Conservation (phyloP, 1,140 invertebrate species). For the Drosophila subobscura region DNA sequence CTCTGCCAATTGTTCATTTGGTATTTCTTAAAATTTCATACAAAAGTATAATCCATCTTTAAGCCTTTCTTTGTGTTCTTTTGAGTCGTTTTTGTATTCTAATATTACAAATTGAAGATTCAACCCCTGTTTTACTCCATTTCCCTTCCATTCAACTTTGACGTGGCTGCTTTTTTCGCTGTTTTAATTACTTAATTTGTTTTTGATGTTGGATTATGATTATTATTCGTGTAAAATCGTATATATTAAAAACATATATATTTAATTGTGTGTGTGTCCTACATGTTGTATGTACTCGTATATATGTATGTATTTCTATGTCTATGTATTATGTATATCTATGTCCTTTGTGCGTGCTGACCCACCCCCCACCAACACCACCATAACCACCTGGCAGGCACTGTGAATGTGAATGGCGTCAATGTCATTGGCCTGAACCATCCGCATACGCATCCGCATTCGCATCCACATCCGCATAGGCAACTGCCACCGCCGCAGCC, state of each 20-base stretch:
- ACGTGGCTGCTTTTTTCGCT: slow-evolving; percentile 22
- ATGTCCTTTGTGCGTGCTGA: slow-evolving; percentile 41
- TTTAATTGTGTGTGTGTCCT: slow-evolving; percentile 42
- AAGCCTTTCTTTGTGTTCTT: neutral
- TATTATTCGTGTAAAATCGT: slow-evolving; percentile 8
- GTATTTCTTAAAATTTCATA: too few relatives aligned
- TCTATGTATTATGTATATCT: slow-evolving; percentile 45
- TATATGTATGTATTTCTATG: slow-evolving; percentile 47
- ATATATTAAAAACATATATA: neutral
- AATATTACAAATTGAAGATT: neutral
- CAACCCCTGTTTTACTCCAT: neutral
- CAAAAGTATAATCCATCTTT: too few relatives aligned
- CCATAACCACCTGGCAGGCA: slow-evolving; percentile 72
- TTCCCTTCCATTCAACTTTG: neutral
- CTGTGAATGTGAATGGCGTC: slow-evolving; percentile 86
- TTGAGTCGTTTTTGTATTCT: neutral
- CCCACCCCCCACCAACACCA: too few relatives aligned
- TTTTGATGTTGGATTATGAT: slow-evolving; percentile 37
- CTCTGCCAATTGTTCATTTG: too few relatives aligned
- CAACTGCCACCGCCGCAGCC: neutral
- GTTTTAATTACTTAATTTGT: slow-evolving; percentile 23
- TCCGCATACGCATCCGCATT: slow-evolving; percentile 83
- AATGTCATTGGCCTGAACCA: slow-evolving; percentile 88
- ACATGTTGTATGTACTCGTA: slow-evolving; percentile 32
- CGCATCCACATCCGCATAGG: slow-evolving; percentile 83